Conservation (phyloP, 2,888 invertebrate genomes). For the Volucella zonaria region DNA sequence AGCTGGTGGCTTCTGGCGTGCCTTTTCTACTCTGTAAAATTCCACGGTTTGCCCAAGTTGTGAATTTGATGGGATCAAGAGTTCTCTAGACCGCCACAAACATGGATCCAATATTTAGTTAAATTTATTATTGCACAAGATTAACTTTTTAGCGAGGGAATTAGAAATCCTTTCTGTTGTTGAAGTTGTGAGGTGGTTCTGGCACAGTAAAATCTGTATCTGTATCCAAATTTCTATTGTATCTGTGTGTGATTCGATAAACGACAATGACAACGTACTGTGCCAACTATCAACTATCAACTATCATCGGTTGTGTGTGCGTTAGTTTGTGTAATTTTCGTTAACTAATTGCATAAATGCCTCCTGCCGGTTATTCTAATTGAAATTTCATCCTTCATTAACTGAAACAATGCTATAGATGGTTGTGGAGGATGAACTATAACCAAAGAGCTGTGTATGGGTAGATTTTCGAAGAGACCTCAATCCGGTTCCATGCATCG, state of each 20-base stretch:
- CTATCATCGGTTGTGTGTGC: not conserved
- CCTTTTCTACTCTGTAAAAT: conserved; percentile 31
- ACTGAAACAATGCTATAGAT: conserved; percentile 40
- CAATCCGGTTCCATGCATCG: conserved; percentile 35
- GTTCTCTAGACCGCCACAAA: conserved; percentile 53
- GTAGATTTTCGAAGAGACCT: conserved; percentile 14
- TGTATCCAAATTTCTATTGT: too few relatives aligned
- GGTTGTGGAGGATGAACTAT: not conserved
- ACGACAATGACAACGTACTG: not conserved
- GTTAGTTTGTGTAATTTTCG: conserved; percentile 55
- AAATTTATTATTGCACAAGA: conserved; percentile 52
- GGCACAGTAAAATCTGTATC: too few relatives aligned
- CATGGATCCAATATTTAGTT: conserved; percentile 56
- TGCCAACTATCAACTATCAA: not conserved
- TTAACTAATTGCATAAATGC: conserved; percentile 68
- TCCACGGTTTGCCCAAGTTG: conserved; percentile 24
- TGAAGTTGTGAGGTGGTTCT: not conserved
- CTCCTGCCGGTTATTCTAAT: conserved; percentile 63
- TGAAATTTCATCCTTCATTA: conserved; percentile 73
- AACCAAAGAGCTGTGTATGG: not conserved
- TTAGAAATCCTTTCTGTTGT: not conserved
- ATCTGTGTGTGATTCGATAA: not conserved
- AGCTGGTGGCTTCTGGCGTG: not conserved
- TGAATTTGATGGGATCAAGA: conserved; percentile 66
- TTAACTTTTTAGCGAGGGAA: conserved; percentile 39